phyloP scores from a whole-genome alignment of 2,888 invertebrate species.

The Tigriopus californicus region DNA sequence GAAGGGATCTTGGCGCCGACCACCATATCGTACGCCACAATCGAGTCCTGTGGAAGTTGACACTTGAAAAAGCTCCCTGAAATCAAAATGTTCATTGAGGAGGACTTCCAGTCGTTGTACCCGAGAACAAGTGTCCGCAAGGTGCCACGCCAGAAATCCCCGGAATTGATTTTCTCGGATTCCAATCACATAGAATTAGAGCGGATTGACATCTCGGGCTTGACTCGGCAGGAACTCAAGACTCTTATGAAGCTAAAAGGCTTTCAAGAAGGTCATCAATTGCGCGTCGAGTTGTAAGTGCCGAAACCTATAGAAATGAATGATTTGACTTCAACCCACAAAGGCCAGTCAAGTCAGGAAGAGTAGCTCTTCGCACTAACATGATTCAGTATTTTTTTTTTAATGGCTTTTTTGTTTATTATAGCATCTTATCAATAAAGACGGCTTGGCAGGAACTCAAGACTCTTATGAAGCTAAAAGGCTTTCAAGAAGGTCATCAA shows the following conservation, averaged over 20 bases:
- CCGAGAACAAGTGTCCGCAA: neutral
- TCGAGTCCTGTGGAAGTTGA: conserved; percentile 3
- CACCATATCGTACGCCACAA: neutral
- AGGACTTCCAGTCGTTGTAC: neutral
- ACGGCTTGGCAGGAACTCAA: neutral
- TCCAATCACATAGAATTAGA: neutral
- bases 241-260: neutral
- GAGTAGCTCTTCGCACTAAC: too few species aligned
- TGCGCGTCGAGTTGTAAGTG: too few species aligned
- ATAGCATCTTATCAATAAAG: too few species aligned
- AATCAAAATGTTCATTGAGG: conserved; percentile 1
- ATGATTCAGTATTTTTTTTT: neutral
- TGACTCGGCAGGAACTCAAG: neutral
- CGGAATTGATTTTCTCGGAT: neutral
- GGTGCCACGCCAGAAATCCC: neutral
- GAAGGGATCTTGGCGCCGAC: neutral
- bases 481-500: too few species aligned
- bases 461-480: neutral
- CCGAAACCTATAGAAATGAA: too few species aligned
- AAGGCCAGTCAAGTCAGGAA: too few species aligned
- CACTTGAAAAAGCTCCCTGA: conserved; percentile 2
- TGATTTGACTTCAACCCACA: too few species aligned
- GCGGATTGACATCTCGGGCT: neutral
- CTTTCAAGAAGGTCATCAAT: too few species aligned
- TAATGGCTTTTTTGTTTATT: too few species aligned